phyloP scores from a whole-genome alignment of 2,797 vertebrate species.

The Parambassis ranga region DNA sequence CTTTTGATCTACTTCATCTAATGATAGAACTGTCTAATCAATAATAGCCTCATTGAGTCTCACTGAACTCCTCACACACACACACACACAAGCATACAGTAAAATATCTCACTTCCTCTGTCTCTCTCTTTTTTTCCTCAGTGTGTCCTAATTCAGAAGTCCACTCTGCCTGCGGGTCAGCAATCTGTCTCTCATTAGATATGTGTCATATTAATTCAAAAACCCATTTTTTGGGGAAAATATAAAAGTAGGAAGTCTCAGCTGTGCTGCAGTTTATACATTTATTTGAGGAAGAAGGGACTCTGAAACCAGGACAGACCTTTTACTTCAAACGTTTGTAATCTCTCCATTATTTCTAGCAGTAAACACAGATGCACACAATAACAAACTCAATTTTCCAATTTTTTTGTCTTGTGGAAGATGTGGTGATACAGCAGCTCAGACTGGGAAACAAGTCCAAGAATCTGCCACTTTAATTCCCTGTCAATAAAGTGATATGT shows the following conservation, averaged over 20 bases:
- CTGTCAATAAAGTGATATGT: slow-evolving; percentile 23
- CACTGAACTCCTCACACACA: slow-evolving; percentile 21
- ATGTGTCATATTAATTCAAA: slow-evolving; percentile 27
- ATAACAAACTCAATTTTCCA: neutral
- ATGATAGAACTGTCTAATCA: slow-evolving; percentile 57
- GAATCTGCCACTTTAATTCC: slow-evolving; percentile 24
- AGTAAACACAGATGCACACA: slow-evolving; percentile 21
- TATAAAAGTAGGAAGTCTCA: slow-evolving; percentile 3
- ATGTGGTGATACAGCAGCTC: neutral
- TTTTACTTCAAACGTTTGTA: slow-evolving; percentile 33
- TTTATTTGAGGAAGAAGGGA: neutral
- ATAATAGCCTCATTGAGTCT: slow-evolving; percentile 54
- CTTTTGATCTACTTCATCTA: slow-evolving; percentile 50
- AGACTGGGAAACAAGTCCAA: neutral
- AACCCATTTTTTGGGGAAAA: neutral
- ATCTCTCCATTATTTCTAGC: slow-evolving; percentile 14
- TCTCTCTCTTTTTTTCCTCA: slow-evolving; percentile 12
- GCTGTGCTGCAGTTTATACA: neutral
- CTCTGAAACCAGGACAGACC: slow-evolving; percentile 11
- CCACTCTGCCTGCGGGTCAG: slow-evolving; percentile 39
- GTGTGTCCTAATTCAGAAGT: slow-evolving; percentile 42
- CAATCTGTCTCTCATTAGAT: slow-evolving; percentile 48
- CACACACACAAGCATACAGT: neutral
- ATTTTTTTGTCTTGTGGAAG: slow-evolving; percentile 14
- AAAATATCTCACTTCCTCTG: neutral